Evolutionary conservation across 2,797 vertebrate genomes (phyloP).

Genomic region (Manis crassicaudata): DNA sequence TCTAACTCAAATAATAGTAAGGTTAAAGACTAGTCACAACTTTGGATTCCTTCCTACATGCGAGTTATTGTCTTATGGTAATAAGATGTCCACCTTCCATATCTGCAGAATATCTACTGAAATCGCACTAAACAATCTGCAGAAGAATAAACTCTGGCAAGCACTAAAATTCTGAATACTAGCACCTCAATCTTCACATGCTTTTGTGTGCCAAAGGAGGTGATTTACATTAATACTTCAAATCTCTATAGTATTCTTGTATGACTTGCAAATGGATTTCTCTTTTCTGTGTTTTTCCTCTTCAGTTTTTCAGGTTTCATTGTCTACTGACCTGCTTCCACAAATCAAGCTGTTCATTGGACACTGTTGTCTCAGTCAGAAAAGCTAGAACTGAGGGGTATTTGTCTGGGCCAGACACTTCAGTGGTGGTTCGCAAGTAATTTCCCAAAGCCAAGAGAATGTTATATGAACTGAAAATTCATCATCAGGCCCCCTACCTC

Average conservation of each 20-base stretch:
- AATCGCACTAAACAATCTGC: background rate
- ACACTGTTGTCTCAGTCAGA: background rate
- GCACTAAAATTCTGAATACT: background rate
- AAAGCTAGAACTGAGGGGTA: background rate
- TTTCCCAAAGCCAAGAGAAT: background rate
- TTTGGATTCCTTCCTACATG: background rate
- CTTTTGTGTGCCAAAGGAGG: background rate
- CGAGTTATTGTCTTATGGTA: background rate
- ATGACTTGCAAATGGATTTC: background rate
- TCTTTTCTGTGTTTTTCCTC: background rate
- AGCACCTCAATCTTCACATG: background rate
- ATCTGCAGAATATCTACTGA: background rate
- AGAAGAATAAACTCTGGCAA: background rate
- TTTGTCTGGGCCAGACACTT: background rate
- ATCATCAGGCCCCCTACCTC: background rate
- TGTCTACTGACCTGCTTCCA: background rate
- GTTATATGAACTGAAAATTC: background rate
- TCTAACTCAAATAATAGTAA: background rate
- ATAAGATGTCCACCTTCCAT: background rate
- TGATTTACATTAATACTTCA: background rate
- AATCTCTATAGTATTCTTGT: background rate
- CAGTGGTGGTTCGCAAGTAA: background rate
- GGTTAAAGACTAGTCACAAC: background rate
- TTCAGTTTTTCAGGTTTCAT: conserved; percentile 6
- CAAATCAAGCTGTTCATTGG: background rate